These are phyloP conservation scores for Lycocerus yunnanus DNA, from an alignment of 2,888 invertebrate species.

Conservation along the genomic window DNA sequence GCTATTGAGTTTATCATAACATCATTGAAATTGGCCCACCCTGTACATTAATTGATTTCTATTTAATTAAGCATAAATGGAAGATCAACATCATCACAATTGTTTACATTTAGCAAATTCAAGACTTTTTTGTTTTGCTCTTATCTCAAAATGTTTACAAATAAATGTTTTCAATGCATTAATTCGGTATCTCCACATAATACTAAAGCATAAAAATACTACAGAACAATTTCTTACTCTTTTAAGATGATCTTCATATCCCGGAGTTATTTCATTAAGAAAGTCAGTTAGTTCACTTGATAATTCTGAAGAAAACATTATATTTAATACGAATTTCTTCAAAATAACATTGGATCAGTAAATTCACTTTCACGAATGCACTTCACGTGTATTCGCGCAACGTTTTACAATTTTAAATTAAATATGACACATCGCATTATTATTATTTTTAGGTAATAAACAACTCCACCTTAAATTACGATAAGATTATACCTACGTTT, in stretches of 20 bases:
- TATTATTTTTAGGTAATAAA: background rate
- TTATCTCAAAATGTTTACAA: too few species aligned
- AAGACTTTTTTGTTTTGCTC: too few species aligned
- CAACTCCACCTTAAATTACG: background rate
- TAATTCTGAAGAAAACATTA: conserved; percentile 53
- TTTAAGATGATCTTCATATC: conserved; percentile 64
- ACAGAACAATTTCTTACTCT: conserved; percentile 55
- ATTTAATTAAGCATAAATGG: too few species aligned
- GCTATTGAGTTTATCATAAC: too few species aligned
- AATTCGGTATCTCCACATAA: too few species aligned
- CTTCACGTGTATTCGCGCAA: background rate
- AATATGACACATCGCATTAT: background rate
- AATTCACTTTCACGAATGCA: background rate
- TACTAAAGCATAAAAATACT: too few species aligned
- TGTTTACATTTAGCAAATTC: too few species aligned
- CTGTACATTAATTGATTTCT: too few species aligned
- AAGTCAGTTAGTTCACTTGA: conserved; percentile 59
- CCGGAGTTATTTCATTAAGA: conserved; percentile 59
- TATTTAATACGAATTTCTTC: background rate
- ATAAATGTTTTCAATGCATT: too few species aligned
- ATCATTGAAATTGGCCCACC: too few species aligned
- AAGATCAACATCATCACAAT: too few species aligned
- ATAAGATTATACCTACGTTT: background rate
- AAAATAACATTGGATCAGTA: background rate
- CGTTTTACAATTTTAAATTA: background rate